These are phyloP conservation scores for Punctoribates punctum DNA, from an alignment of 2,888 invertebrate genomes.

Conservation along the genomic window DNA sequence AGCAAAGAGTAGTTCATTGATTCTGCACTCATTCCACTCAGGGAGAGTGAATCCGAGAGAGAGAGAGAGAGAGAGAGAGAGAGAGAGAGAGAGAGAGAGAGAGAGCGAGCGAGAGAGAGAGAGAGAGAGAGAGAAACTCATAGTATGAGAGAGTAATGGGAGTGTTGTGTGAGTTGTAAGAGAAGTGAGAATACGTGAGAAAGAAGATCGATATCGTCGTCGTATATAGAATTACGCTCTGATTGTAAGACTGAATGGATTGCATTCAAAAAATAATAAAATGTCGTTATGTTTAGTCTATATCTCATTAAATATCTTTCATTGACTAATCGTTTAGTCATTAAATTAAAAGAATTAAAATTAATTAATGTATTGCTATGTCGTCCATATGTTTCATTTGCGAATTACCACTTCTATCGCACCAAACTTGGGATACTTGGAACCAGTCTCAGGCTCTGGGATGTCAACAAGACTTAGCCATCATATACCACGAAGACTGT, in stretches of 20 bases:
- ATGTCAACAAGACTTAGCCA: constrained; percentile 17
- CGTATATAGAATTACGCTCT: constrained; percentile 28
- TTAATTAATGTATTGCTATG: constrained; percentile 44
- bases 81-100: background rate
- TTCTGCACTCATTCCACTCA: background rate
- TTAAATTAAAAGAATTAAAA: constrained; percentile 20
- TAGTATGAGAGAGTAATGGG: background rate
- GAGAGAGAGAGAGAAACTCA: background rate
- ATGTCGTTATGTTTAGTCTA: constrained; percentile 34
- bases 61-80: constrained; percentile 23
- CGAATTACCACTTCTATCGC: constrained; percentile 88
- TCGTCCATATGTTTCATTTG: constrained; percentile 74
- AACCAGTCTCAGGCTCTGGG: constrained; percentile 44
- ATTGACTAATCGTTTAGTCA: constrained; percentile 24
- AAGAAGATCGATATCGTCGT: constrained; percentile 38
- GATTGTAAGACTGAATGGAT: constrained; percentile 17
- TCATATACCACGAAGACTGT: constrained; percentile 87
- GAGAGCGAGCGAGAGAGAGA: background rate
- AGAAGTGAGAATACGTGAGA: constrained; percentile 31
- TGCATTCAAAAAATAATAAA: constrained; percentile 37
- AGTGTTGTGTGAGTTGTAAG: constrained; percentile 7
- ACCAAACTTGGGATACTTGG: constrained; percentile 61
- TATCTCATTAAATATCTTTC: background rate
- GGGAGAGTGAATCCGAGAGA: background rate
- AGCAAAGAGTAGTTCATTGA: background rate